These are phyloP conservation scores for Petrolisthes cinctipes DNA, from an alignment of 2,888 invertebrate species.

Conservation along the genomic window DNA sequence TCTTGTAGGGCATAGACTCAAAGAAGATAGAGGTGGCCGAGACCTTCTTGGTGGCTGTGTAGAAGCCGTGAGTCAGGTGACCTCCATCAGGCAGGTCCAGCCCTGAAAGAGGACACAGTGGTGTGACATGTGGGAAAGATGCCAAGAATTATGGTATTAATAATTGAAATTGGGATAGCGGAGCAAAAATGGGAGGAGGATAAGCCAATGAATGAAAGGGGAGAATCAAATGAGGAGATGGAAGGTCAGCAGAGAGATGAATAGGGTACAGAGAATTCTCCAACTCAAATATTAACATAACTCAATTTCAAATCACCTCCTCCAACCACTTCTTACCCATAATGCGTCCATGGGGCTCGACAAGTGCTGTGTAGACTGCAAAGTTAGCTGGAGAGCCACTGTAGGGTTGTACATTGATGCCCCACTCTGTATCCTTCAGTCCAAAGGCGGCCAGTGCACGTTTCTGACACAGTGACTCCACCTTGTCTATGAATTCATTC, in stretches of 20 bases:
- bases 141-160: too few relatives aligned
- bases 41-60: constrained; percentile 87
- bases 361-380: constrained; percentile 92
- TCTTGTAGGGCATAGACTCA: constrained; percentile 98
- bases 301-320: not conserved
- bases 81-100: constrained; percentile 97
- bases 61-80: constrained; percentile 91
- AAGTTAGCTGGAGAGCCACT: constrained; percentile 97
- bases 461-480: constrained; percentile 86
- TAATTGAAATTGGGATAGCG: too few relatives aligned
- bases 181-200: too few relatives aligned
- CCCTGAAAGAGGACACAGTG: constrained; percentile 18
- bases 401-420: constrained; percentile 97
- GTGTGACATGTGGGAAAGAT: too few relatives aligned
- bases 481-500: constrained; percentile 92
- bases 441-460: constrained; percentile 87
- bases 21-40: constrained; percentile 98
- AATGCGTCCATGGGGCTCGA: constrained; percentile 93
- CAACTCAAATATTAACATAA: not conserved
- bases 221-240: too few relatives aligned
- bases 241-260: too few relatives aligned
- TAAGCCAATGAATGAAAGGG: too few relatives aligned
- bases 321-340: constrained; percentile 76
- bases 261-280: not conserved
- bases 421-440: constrained; percentile 89